Evolutionary conservation across 1,140 invertebrate species (phyloP), one percentile per base, ranked within the genome.

Genomic region (Cotesia chilonis): DNA sequence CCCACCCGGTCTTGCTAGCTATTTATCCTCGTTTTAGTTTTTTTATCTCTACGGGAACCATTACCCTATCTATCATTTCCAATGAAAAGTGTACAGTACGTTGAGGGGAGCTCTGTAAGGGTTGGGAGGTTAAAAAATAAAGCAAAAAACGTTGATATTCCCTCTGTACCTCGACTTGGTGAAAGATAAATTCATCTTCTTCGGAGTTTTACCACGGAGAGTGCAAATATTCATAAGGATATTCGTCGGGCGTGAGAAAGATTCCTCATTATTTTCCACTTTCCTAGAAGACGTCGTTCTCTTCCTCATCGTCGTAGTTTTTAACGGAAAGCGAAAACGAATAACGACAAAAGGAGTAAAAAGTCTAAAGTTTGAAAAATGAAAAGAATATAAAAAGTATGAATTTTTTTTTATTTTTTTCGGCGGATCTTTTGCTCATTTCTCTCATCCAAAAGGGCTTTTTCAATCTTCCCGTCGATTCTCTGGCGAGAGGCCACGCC

Each of bases 401-500:
- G 28, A 28, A 28, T 28, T 28, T 28, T 28, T 28, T 28, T 28
- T 28, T 28, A 28, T 28, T 12, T 41, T 38, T 63, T 63, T 63
- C 12, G 37, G 35, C 35, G 60, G 36, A 60, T 60, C 14, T n/a
- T 41, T n/a, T 36, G n/a, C 36, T 38, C 60, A 14, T 14, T 12
- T 5, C 10, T 28, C 7, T 36, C n/a, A 38, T 47, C 10, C 14
- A 5, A 38, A 28, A 65, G 47, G 10, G 63, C 63, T 72, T 72
- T 67, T 72, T 41, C 63, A 67, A 66, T 71, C 60, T 71, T 28
- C 28, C 14, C 36, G 52, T 67, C 54, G 64, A 63, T 47, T 66
- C 63, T 71, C 70, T 71, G 63, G 70, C 70, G 17, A 57, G 17
- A 66, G 70, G 70, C 70, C 70, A 72, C 51, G 52, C 51, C 70